Percentiles rank a stretch among this genome's conserved stretches.
Conservation (phyloP, 2,888 invertebrate genomes). For the Noctuana brunneofusca region DNA sequence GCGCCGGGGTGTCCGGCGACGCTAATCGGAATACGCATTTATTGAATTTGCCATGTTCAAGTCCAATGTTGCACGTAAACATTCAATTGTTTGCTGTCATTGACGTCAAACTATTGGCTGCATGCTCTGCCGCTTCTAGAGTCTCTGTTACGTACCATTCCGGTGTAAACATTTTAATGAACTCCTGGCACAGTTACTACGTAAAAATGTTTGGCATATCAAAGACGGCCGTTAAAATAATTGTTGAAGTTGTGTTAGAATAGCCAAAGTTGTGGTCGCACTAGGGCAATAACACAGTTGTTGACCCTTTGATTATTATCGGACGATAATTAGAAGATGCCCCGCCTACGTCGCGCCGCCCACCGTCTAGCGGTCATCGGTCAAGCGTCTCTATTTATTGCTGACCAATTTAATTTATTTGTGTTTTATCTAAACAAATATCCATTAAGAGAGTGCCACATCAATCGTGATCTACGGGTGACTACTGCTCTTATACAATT, state of each 20-base stretch:
- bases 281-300: conserved; percentile 39
- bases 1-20: too few species aligned
- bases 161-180: conserved; percentile 17
- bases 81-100: conserved; percentile 43
- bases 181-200: not conserved
- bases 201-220: not conserved
- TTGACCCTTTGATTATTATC: conserved; percentile 43
- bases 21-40: conserved; percentile 11
- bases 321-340: conserved; percentile 43
- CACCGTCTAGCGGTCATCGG: conserved; percentile 43
- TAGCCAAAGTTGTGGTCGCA: conserved; percentile 17
- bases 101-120: conserved; percentile 32
- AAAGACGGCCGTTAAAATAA: conserved; percentile 8
- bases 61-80: conserved; percentile 40
- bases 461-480: conserved; percentile 20
- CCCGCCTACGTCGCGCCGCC: conserved; percentile 45
- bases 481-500: conserved; percentile 14
- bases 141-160: not conserved
- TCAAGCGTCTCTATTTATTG: conserved; percentile 42
- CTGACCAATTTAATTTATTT: conserved; percentile 43
- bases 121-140: conserved; percentile 2
- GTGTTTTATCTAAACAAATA: conserved; percentile 41
- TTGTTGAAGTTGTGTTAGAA: conserved; percentile 7
- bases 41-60: conserved; percentile 39
- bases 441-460: conserved; percentile 21